phyloP scores from a whole-genome alignment of 2,113 vertebrate genomes.

The Phylloscopus trochiloides region DNA sequence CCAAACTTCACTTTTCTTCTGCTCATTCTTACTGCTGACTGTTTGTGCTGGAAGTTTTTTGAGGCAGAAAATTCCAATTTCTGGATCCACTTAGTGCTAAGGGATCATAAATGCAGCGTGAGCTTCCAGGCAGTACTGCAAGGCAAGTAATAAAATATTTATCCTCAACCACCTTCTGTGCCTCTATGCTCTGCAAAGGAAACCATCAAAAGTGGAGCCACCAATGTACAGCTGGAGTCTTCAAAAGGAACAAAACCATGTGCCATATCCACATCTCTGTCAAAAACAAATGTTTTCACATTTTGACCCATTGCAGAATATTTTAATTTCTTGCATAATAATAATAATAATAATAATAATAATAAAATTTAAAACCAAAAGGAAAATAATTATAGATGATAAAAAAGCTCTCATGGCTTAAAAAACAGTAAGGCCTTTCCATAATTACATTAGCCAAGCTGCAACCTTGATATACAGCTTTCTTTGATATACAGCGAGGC shows the following conservation, averaged over 20 bases:
- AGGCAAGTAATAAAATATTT: slow-evolving; percentile 8
- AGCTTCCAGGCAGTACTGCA: background rate
- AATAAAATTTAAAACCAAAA: background rate
- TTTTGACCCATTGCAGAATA: background rate
- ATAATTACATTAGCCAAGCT: background rate
- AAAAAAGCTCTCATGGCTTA: background rate
- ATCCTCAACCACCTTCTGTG: background rate
- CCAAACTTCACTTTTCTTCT: background rate
- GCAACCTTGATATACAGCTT: background rate
- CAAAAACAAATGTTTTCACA: background rate
- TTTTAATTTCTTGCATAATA: background rate
- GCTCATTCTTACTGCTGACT: background rate
- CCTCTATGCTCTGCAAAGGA: background rate
- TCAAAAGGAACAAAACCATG: background rate
- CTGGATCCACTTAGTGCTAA: accelerated
- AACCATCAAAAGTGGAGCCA: background rate
- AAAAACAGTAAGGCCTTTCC: background rate
- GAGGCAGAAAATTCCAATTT: background rate
- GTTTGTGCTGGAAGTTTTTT: background rate
- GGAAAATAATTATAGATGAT: background rate
- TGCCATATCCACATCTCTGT: background rate
- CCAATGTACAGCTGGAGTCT: background rate
- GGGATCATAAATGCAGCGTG: background rate
- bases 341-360: no score
- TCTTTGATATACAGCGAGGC: background rate